Percentiles rank a stretch among this genome's conserved stretches.
These are phyloP conservation scores for Riparia riparia DNA, from an alignment of 2,113 vertebrate species.

Conservation along the genomic window DNA sequence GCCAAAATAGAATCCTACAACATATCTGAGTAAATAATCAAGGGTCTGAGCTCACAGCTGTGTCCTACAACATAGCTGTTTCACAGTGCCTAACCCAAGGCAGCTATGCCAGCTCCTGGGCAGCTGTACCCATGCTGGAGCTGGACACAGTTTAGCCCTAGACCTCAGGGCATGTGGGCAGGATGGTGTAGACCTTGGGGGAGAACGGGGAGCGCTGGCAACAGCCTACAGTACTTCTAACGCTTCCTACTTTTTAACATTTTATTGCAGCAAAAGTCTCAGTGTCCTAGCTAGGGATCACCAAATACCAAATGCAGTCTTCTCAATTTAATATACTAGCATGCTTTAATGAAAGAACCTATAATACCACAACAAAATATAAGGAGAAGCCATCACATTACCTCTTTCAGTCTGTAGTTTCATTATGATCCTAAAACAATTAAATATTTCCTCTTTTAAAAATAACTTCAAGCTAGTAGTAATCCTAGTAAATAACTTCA, in stretches of 20 bases:
- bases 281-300: not conserved
- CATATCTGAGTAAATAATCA: not conserved
- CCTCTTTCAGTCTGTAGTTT: not conserved
- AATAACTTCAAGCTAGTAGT: not conserved
- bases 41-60: not conserved
- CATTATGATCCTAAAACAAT: not conserved
- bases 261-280: not conserved
- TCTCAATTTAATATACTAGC: not conserved
- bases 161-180: not conserved
- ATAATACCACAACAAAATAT: not conserved
- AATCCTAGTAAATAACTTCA: not conserved
- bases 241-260: not conserved
- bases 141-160: not conserved
- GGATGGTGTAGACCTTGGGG: not conserved
- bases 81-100: not conserved
- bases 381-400: not conserved
- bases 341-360: not conserved
- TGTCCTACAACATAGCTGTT: not conserved
- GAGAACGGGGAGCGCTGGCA: not conserved
- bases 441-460: not conserved
- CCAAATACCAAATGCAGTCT: not conserved
- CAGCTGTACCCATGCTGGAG: not conserved
- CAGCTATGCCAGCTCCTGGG: not conserved
- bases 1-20: not conserved
- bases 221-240: not conserved